Percentiles rank a stretch among this genome's conserved stretches.
Conservation (phyloP, 2,113 vertebrate genomes). For the Tenebrosternarchus preto region DNA sequence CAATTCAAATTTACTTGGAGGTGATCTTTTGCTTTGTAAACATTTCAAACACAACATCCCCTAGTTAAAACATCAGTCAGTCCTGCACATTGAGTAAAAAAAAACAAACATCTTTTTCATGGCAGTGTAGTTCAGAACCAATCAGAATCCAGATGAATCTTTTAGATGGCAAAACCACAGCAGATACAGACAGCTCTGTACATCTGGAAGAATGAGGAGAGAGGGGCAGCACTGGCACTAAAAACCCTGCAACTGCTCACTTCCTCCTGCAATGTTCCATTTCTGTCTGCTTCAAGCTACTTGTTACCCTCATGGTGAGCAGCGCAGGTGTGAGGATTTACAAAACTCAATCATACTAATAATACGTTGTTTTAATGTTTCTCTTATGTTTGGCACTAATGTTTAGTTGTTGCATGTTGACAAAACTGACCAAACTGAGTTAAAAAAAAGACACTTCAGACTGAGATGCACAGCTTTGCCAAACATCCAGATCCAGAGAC, state of each 20-base stretch:
- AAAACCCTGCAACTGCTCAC: background rate
- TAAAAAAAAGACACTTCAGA: background rate
- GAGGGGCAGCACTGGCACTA: background rate
- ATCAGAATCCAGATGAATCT: background rate
- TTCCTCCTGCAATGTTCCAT: background rate
- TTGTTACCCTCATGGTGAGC: background rate
- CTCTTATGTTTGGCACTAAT: no score
- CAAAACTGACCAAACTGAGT: background rate
- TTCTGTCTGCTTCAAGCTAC: background rate
- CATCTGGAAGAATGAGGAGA: no score
- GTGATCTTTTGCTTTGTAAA: background rate
- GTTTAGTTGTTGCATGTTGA: no score
- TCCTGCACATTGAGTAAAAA: no score
- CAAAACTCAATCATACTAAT: no score
- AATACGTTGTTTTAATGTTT: no score
- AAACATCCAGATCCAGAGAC: background rate
- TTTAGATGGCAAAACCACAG: background rate
- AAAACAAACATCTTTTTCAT: background rate
- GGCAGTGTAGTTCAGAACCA: slow-evolving; percentile 1
- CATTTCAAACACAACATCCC: background rate
- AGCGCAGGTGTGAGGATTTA: no score
- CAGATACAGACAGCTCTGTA: background rate
- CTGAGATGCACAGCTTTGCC: background rate
- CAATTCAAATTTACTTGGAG: no score
- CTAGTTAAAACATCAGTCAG: no score